Conservation (phyloP, 2,113 vertebrate genomes). For the Emydura subglobosa region DNA sequence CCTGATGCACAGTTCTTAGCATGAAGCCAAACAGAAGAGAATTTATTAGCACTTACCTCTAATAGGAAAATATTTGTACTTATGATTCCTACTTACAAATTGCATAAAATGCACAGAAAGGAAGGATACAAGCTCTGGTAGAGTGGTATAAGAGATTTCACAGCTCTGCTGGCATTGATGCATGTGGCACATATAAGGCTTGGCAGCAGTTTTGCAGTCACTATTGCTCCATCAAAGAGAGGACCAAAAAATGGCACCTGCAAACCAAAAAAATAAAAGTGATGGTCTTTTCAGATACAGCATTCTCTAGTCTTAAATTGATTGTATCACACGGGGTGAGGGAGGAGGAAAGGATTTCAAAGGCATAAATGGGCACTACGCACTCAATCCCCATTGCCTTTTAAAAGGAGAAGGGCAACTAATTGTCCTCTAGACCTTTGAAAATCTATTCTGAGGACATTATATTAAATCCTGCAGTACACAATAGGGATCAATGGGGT, state of each 20-base stretch:
- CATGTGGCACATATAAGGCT: conserved; percentile 95
- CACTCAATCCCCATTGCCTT: background rate
- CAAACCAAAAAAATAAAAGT: background rate
- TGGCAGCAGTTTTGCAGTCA: conserved; percentile 91
- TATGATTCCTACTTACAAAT: background rate
- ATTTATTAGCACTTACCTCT: conserved; percentile 62
- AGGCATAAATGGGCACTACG: background rate
- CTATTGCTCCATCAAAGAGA: conserved; percentile 94
- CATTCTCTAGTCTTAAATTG: background rate
- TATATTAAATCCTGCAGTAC: background rate
- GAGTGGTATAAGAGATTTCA: conserved; percentile 96
- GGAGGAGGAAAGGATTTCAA: background rate
- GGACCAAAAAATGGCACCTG: conserved; percentile 98
- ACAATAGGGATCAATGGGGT: background rate
- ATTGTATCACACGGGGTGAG: background rate
- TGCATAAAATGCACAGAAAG: background rate
- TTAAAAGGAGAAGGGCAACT: background rate
- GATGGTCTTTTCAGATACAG: background rate
- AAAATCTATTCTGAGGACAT: background rate
- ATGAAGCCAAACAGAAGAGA: background rate
- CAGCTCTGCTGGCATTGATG: conserved; percentile 98
- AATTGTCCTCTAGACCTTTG: background rate
- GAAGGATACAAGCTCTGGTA: conserved; percentile 99
- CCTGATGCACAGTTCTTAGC: background rate
- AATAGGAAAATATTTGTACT: background rate